These are phyloP conservation scores for Microcaecilia unicolor DNA, from an alignment of 2,797 vertebrate species.

Conservation along the genomic window DNA sequence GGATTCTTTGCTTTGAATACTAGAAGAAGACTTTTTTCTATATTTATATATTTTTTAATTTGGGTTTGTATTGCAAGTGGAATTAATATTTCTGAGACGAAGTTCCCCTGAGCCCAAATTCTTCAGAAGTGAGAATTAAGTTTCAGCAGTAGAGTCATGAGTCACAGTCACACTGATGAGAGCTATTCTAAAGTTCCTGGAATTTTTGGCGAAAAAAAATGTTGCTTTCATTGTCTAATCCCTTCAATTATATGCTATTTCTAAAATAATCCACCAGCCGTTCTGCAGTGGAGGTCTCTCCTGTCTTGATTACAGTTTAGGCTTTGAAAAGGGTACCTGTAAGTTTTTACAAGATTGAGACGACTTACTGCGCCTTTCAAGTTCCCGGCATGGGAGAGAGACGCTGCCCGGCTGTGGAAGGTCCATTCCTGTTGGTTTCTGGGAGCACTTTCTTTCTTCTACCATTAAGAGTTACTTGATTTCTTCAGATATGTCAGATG, in stretches of 20 bases:
- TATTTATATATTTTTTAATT: neutral
- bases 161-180: conserved; percentile 43
- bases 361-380: conserved; percentile 12
- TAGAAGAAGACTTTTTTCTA: neutral
- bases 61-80: conserved; percentile 10
- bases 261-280: conserved; percentile 29
- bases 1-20: too few species aligned
- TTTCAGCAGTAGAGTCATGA: conserved; percentile 49
- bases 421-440: neutral
- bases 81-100: conserved; percentile 35
- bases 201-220: conserved; percentile 57
- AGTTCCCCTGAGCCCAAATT: conserved; percentile 34
- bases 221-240: conserved; percentile 43
- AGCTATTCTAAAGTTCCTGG: conserved; percentile 43
- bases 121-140: conserved; percentile 49
- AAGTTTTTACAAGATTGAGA: conserved; percentile 14
- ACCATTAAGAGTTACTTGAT: conserved; percentile 25
- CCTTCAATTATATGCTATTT: conserved; percentile 46
- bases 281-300: conserved; percentile 11
- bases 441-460: conserved; percentile 8
- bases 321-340: conserved; percentile 21
- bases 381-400: neutral
- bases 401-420: neutral
- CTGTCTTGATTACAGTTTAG: conserved; percentile 15
- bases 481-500: conserved; percentile 26